Base-by-base conservation (phyloP, 2,888 invertebrate genomes). In the Schizaphis graminum region DNA sequence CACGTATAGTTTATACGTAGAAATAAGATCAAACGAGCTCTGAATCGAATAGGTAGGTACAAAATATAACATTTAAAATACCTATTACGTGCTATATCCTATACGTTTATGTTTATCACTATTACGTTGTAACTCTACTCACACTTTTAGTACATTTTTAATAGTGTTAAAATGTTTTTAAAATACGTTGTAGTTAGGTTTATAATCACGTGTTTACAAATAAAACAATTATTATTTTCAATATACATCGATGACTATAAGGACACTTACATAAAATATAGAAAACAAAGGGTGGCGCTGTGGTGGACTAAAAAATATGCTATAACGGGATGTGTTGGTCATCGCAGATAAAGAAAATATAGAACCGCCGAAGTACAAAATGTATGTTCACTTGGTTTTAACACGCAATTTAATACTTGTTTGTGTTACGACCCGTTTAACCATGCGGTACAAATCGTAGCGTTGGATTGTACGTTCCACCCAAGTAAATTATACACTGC, bases 401-500 rank as follows among this genome's bases (percentile, higher is more conserved):
- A 93, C 93, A 47, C 89, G 61, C 90, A 53, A 93, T 93, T 93
- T 93, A 93, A 89, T 93, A 89, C 84, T 16, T 3, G 56, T 57
- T 56, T 41, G 56, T 35, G n/a, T 53, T 88, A 35, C 53, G 56
- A 21, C 35, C n/a, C 93, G 90, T 93, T 90, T 90, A 93, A 93
- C 85, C 85, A 90, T 26, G 84, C 47, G 93, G 57, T 89, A 57
- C 61, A 93, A 90, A 93, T 56, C 35, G 57, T 57, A 56, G 10
- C 24, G 35, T 85, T 85, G 41, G 90, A 53, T 91, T 86, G 47
- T 44, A 47, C 61, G 21, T 91, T 56, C 35, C 77, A 84, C 44
- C 89, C 44, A 28, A 90, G 44, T 77, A 56, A 41, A 57, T 53
- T 77, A 84, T 47, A 53, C 35, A 28, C 84, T 28, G 57, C 26